Evolutionary conservation across 2,888 invertebrate species (phyloP), one percentile per base, ranked within the genome.

Genomic region (Hirtodrosophila duncani): DNA sequence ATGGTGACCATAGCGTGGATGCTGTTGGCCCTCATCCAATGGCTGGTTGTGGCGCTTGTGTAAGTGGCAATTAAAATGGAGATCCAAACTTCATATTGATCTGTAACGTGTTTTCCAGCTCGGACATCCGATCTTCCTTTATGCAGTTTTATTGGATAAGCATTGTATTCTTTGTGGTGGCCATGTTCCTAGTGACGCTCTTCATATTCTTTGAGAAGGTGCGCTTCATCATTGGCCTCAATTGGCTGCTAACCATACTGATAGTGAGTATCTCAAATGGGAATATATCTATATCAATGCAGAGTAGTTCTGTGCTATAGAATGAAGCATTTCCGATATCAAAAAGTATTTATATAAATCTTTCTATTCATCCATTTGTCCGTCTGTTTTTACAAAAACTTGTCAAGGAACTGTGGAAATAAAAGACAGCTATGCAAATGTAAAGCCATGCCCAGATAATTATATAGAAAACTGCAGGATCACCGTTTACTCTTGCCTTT

Each of bases 131-230:
- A 0, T 0, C 14, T 0, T 0, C 16, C 0, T 57, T 70, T 2
- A 0, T 3, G 0, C 3, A 45, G 0, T 31, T 30, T n/a, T 62
- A 59, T 10, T 69, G 59, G 44, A 49, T 81, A 3, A 58, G 69
- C 23, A 43, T 69, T 0, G 16, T 66, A n/a, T 63, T 52, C 17
- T 71, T 84, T 9, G 7, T 24, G 0, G 0, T 82, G 3, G 68
- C 63, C 3, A 55, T 83, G 17, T 1, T 60, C 0, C 3, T 68
- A 17, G 36, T 63, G 1, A 29, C 75, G 0, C 0, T 70, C 4
- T 81, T 78, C 23, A 63, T 83, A 18, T 82, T 82, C 38, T 55
- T 69, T 7, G 79, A 82, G 16, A 16, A 45, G 20, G 16, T 69
- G 1, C 74, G 84, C 2, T 63, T 67, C 13, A 37, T 63, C 0